Base-by-base conservation (phyloP, 2,888 invertebrate genomes). In the Drosophila peninsularis region DNA sequence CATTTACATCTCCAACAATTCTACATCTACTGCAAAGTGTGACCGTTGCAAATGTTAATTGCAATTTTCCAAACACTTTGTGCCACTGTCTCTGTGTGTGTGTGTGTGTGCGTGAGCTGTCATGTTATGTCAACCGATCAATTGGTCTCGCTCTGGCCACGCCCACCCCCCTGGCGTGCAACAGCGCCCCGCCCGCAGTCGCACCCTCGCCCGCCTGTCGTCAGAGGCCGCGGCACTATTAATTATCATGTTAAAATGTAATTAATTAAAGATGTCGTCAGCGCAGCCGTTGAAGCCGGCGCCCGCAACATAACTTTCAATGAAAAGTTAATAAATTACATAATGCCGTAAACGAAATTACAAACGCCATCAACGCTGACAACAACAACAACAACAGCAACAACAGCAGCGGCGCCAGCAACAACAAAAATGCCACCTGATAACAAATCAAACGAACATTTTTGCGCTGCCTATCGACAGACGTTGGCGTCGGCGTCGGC, bases 161-260 rank as follows among this genome's bases (percentile, higher is more conserved):
- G 52, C 52, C 50, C 2, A 37, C 37, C 5, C 24, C 2, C 4
- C 24, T 5, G 5, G 24, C 24, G n/a, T n/a, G n/a, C n/a, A n/a
- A n/a, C n/a, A n/a, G n/a, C n/a, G n/a, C n/a, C 36, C 10, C 34
- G 3, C 13, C 32, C 7, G 9, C 62, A 45, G 55, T 58, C 68
- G 61, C 47, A 11, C 30, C 30, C 17, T 67, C 55, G 37, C 56
- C 42, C 63, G 66, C 56, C 61, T 65, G 75, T 65, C 77, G 75
- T 72, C 82, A 44, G 65, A 57, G 72, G 70, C 67, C 67, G 68
- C 78, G 74, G 75, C 69, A 74, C 84, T 84, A 85, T 85, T 85
- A 85, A 85, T 85, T 85, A 85, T 85, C 84, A 84, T 80, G 84
- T 85, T 85, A 84, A 85, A 85, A 85, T 85, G 84, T 85, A 85